These are phyloP conservation scores for Microctenopoma stevenorrisi DNA, from an alignment of 2,797 vertebrate species.

Conservation along the genomic window DNA sequence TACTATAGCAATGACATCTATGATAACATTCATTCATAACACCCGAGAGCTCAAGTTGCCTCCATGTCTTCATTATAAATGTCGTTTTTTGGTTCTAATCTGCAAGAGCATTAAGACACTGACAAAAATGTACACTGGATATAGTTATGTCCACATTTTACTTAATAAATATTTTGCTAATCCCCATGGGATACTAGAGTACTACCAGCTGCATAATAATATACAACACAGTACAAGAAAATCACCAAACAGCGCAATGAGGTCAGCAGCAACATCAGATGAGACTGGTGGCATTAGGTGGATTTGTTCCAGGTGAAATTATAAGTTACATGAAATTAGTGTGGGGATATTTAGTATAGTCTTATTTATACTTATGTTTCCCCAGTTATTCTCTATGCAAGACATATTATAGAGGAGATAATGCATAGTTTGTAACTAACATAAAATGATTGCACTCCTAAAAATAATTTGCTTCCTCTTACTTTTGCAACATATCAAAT, in stretches of 20 bases:
- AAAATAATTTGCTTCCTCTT: background rate
- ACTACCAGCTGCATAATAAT: constrained; percentile 43
- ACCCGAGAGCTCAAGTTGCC: background rate
- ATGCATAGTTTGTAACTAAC: background rate
- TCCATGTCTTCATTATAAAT: background rate
- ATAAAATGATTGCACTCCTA: background rate
- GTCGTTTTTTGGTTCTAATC: constrained; percentile 1
- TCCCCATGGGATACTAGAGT: constrained; percentile 13
- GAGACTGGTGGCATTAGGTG: background rate
- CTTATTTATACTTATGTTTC: background rate
- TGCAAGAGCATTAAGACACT: constrained; percentile 3
- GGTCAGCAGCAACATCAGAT: constrained; percentile 14
- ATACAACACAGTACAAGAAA: constrained; percentile 13
- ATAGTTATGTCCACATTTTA: constrained; percentile 31
- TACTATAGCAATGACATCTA: background rate
- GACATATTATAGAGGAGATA: background rate
- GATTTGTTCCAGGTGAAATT: background rate
- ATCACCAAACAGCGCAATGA: constrained; percentile 12
- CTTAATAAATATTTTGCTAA: constrained; percentile 53
- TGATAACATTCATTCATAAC: no score
- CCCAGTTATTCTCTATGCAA: background rate
- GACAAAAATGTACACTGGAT: constrained; percentile 10
- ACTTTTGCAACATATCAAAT: background rate
- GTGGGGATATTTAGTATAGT: background rate
- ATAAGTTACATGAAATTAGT: background rate